Percentiles rank a stretch among this genome's conserved stretches.
Conservation (phyloP, 30 jellyfish, hydroid and myxozoan genomes). For the Chrysaora quinquecirrha region DNA sequence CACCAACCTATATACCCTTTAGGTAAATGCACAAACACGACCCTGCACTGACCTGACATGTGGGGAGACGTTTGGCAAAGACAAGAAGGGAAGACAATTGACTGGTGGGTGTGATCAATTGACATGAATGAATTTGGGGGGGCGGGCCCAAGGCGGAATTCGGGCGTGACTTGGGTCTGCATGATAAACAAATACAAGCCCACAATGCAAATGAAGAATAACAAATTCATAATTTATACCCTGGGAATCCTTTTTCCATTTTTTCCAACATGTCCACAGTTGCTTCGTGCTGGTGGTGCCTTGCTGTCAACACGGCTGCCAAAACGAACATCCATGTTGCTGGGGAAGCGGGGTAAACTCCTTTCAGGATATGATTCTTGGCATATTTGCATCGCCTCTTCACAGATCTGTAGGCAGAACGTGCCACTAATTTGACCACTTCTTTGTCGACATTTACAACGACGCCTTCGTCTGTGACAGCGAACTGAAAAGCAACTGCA, state of each 20-base stretch:
- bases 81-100: too few species aligned
- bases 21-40: too few species aligned
- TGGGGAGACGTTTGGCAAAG: too few species aligned
- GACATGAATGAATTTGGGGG: too few species aligned
- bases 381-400: constrained; percentile 91
- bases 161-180: too few species aligned
- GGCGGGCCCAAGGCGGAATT: too few species aligned
- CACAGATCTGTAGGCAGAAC: constrained; percentile 93
- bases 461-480: constrained; percentile 97
- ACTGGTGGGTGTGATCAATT: too few species aligned
- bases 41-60: too few species aligned
- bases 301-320: constrained; percentile 95
- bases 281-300: constrained; percentile 90
- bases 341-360: constrained; percentile 99
- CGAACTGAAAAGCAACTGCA: constrained; percentile 99
- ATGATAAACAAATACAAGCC: too few species aligned
- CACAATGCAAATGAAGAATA: too few species aligned
- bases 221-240: constrained; percentile 77
- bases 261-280: constrained; percentile 84
- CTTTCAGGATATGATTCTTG: constrained; percentile 85
- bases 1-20: too few species aligned
- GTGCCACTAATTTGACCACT: constrained; percentile 88
- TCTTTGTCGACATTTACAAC: constrained; percentile 96
- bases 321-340: constrained; percentile 98
- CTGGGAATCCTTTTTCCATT: constrained; percentile 98